Evolutionary conservation across 2,888 invertebrate species (phyloP).

Genomic region (Lapara coniferarum): DNA sequence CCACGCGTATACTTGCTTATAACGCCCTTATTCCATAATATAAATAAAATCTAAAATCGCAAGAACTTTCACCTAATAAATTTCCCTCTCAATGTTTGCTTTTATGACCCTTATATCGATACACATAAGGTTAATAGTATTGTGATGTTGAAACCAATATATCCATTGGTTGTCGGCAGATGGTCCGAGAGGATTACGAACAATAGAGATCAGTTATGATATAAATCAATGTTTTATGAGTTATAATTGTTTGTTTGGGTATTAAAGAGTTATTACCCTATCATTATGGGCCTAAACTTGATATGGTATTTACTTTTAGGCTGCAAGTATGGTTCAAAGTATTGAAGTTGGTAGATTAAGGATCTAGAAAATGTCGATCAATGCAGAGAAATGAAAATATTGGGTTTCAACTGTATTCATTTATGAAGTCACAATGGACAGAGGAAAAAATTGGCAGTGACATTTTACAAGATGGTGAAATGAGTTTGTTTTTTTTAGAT

Average conservation of each 20-base stretch:
- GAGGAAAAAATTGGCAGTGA: no score
- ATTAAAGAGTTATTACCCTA: constrained; percentile 22
- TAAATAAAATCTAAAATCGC: constrained; percentile 40
- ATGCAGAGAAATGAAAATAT: no score
- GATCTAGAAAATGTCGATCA: background rate
- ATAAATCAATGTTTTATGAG: constrained; percentile 56
- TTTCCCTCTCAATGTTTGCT: background rate
- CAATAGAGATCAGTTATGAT: constrained; percentile 59
- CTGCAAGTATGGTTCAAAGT: background rate
- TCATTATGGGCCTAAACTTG: background rate
- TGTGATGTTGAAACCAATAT: background rate
- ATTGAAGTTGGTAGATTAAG: background rate
- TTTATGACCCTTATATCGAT: background rate
- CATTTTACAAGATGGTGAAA: no score
- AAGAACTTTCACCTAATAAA: background rate
- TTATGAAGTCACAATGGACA: no score
- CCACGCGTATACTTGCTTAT: background rate
- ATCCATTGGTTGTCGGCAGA: constrained; percentile 57
- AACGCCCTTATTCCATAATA: background rate
- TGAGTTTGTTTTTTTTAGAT: no score
- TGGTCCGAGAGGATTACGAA: constrained; percentile 69
- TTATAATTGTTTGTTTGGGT: constrained; percentile 58
- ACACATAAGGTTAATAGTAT: background rate
- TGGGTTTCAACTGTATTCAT: no score
- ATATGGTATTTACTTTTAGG: background rate